These are phyloP conservation scores for Luperina testacea DNA, from an alignment of 2,888 invertebrate species.

Conservation along the genomic window DNA sequence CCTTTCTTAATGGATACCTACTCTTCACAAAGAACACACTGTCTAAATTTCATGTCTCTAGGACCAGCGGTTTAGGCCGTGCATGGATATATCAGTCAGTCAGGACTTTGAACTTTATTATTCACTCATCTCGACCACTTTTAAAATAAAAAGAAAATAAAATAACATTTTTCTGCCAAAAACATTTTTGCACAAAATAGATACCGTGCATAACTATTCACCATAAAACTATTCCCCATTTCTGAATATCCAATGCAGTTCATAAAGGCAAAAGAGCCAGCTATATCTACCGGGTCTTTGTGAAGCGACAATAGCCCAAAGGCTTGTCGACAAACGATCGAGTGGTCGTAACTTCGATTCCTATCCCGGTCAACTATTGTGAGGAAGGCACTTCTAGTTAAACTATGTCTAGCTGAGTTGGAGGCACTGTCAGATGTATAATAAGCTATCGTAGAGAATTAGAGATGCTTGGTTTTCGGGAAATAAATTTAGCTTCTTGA, in stretches of 20 bases:
- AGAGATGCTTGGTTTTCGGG: no score
- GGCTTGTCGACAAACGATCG: conserved; percentile 61
- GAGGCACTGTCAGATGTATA: background rate
- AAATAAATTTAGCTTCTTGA: background rate
- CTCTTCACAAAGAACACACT: no score
- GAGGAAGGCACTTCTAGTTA: conserved; percentile 36
- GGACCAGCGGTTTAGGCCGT: no score
- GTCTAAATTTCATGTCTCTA: no score
- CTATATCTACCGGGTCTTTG: conserved; percentile 40
- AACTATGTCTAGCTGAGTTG: conserved; percentile 42
- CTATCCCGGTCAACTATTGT: conserved; percentile 58
- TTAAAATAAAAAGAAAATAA: background rate
- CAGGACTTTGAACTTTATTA: no score
- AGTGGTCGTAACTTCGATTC: conserved; percentile 58
- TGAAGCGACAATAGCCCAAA: conserved; percentile 47
- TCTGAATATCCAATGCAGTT: conserved; percentile 25
- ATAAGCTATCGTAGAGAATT: background rate
- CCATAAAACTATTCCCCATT: background rate
- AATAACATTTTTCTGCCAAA: background rate
- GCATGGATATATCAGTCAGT: no score
- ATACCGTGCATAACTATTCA: background rate
- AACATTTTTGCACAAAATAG: background rate
- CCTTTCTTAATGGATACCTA: no score
- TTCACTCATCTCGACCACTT: background rate
- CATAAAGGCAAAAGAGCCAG: conserved; percentile 20